Evolutionary conservation across 2,113 vertebrate genomes (phyloP), one percentile per base, ranked within the genome.

Genomic region (Ranitomeya imitator): DNA sequence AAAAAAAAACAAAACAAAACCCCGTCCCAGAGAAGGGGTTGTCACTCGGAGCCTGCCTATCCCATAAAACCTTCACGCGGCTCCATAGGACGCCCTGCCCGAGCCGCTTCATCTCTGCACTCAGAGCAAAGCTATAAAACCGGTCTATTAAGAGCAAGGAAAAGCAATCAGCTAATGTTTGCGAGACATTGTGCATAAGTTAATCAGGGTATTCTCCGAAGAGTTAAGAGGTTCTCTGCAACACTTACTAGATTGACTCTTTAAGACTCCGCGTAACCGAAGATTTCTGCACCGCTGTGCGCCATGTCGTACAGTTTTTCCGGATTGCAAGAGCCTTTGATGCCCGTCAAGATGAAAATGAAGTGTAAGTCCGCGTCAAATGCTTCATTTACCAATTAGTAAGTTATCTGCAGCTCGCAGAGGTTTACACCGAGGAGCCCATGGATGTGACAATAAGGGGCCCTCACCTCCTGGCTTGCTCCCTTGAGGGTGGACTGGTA

Each of bases 171-270:
- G 83, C 83, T 85, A 85, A 85, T 85, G 83, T 85, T 85, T 85
- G 83, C 37, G 69, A 85, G 67, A 60, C 69, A 85, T 76, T 76
- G 83, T 85, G 83, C 69, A 85, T 85, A 85, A 85, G 83, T 74
- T 85, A 85, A 85, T 76, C 83, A 85, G 67, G 71, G 69, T 76
- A 60, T 85, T 85, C 83, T 85, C 83, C 89, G 86, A 65, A 89
- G 87, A 89, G 86, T 90, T 76, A 89, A 81, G 90, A 77, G 90
- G 76, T 45, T 86, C 85, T 89, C 90, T 77, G 6, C 13, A 76
- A 83, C 89, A 81, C 82, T 84, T 84, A 84, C 63, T 54, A 84
- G 71, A 84, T 84, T 84, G 82, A 84, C 82, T 84, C 71, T 69
- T 65, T 55, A 83, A 83, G 45, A 61, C 79, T 63, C 31, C 26